phyloP scores from a whole-genome alignment of 2,888 invertebrate genomes.

The Autographa pulchrina region DNA sequence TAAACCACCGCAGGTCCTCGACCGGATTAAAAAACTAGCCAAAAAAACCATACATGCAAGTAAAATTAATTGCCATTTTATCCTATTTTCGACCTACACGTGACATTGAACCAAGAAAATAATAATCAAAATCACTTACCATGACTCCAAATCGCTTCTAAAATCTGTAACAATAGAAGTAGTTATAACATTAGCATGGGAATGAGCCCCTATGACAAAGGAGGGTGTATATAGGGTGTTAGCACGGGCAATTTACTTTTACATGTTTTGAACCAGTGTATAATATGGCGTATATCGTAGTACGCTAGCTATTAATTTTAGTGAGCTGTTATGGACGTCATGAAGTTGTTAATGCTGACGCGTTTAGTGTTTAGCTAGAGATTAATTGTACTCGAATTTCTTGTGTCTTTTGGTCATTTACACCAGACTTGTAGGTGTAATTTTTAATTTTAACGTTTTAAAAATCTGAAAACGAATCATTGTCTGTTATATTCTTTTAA shows the following conservation, averaged over 20 bases:
- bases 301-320: constrained; percentile 23
- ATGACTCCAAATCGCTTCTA: constrained; percentile 52
- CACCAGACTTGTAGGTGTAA: too few relatives aligned
- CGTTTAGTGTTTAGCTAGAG: not conserved
- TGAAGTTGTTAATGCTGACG: not conserved
- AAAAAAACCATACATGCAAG: too few relatives aligned
- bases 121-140: constrained; percentile 61
- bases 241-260: constrained; percentile 50
- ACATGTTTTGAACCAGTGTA: constrained; percentile 36
- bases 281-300: constrained; percentile 7
- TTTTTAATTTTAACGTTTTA: too few relatives aligned
- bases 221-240: constrained; percentile 27
- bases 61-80: not conserved
- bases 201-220: constrained; percentile 52
- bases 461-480: too few relatives aligned
- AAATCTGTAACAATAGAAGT: constrained; percentile 65
- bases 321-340: constrained; percentile 12
- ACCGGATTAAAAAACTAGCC: too few relatives aligned
- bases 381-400: not conserved
- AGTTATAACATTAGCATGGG: constrained; percentile 67
- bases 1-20: too few relatives aligned
- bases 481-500: too few relatives aligned
- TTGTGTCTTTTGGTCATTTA: not conserved
- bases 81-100: not conserved
- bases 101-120: constrained; percentile 31